phyloP scores from a whole-genome alignment of 2,888 invertebrate genomes.

The Lumbricus terrestris region DNA sequence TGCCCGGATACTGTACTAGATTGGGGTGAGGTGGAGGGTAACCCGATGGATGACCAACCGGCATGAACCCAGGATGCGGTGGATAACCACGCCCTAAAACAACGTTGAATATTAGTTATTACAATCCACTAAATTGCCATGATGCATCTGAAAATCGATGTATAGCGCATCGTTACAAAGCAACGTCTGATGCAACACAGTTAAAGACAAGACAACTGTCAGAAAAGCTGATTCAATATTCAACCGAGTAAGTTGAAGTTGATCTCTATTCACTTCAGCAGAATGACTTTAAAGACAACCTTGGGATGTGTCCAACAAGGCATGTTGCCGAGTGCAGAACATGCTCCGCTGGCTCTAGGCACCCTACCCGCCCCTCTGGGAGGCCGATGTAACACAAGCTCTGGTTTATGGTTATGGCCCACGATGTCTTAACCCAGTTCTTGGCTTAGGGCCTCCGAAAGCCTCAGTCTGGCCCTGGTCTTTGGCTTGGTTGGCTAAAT shows the following conservation, averaged over 20 bases:
- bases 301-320: too few relatives aligned
- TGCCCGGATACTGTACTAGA: background rate
- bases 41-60: background rate
- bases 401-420: too few relatives aligned
- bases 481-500: too few relatives aligned
- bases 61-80: background rate
- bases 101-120: background rate
- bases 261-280: background rate
- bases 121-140: background rate
- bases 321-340: too few relatives aligned
- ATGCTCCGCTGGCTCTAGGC: too few relatives aligned
- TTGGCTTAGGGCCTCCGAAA: too few relatives aligned
- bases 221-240: background rate
- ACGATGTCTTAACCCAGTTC: too few relatives aligned
- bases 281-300: background rate
- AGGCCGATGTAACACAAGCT: too few relatives aligned
- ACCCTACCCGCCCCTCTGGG: too few relatives aligned
- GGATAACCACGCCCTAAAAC: background rate
- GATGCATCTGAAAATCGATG: too few relatives aligned
- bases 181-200: background rate
- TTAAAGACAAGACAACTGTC: background rate
- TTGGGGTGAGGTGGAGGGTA: background rate
- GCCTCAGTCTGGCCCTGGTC: too few relatives aligned
- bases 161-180: too few relatives aligned
- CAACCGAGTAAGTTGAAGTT: background rate